Evolutionary conservation across 2,113 vertebrate species (phyloP).

Genomic region (Triplophysa rosa): DNA sequence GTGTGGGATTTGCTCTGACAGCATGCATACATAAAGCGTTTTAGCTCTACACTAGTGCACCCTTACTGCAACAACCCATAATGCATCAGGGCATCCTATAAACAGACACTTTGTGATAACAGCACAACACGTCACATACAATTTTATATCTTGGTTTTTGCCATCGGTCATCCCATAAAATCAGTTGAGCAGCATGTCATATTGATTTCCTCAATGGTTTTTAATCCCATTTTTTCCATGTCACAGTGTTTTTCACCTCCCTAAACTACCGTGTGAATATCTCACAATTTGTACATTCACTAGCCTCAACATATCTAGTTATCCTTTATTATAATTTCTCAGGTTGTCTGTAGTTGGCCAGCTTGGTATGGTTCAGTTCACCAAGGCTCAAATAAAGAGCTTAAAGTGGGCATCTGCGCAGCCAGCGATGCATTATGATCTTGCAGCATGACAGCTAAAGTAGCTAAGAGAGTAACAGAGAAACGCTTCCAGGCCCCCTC

Average conservation of each 20-base stretch:
- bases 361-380: constrained; percentile 47
- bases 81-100: constrained; percentile 50
- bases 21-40: constrained; percentile 38
- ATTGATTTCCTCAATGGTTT: constrained; percentile 58
- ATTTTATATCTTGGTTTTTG: constrained; percentile 48
- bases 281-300: constrained; percentile 27
- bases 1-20: constrained; percentile 61
- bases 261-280: constrained; percentile 40
- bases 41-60: constrained; percentile 49
- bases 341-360: constrained; percentile 47
- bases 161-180: constrained; percentile 54
- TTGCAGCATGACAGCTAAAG: constrained; percentile 76
- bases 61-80: constrained; percentile 51
- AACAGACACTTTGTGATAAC: not conserved
- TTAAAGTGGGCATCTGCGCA: constrained; percentile 66
- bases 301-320: constrained; percentile 51
- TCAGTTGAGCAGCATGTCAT: constrained; percentile 58
- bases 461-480: constrained; percentile 70
- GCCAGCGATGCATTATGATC: constrained; percentile 64
- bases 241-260: constrained; percentile 39
- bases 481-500: constrained; percentile 72
- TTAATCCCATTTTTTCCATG: constrained; percentile 42
- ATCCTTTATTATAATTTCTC: constrained; percentile 47
- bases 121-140: not conserved
- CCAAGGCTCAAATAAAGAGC: constrained; percentile 6